Base-by-base conservation (phyloP, 2,113 vertebrate species). In the Indri indri region DNA sequence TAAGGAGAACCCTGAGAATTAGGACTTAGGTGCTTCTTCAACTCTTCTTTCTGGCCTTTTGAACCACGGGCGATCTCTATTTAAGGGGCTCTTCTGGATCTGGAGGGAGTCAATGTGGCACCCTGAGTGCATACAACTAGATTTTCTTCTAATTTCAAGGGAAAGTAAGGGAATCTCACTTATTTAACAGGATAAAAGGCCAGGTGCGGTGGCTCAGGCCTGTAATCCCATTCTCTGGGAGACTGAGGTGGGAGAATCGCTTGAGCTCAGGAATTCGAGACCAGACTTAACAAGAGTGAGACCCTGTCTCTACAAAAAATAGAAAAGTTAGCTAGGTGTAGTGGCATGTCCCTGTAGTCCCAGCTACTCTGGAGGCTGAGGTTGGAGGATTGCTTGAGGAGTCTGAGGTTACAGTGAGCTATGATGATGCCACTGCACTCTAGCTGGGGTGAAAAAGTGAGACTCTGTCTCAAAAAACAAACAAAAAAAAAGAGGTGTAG, bases 21-120 rank as follows among this genome's bases (percentile, higher is more conserved):
- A 86, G 79, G 40, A 37, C 80, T 92, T 92, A 82, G n/a, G n/a
- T 90, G 68, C 77, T n/a, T 90, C 70, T 93, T 93, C n/a, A 45
- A 8, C 23, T 70, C 30, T 70, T 71, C 23, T 65, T 79, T 85
- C 42, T 66, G 50, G 34, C 54, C 40, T 84, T 92, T 73, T 93
- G 70, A 79, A 85, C 50, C 42, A 13, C 3, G 16, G 30, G 7
- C 79, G 30, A 9, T 52, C 63, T 61, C 34, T 63, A 61, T 68
- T 23, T 81, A 52, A 86, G 45, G 32, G 32, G 8, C n/a, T 59
- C 47, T 47, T 85, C 37, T 34, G 9, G 18, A 54, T 96, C 65
- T 45, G 71, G 86, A 16, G 12, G 34, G 50, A 79, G 27, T 65
- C 40, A 5, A 9, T 70, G 30, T 32, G 13, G 3, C 22, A 77